Base-by-base conservation (phyloP, 2,797 vertebrate species). In the Apogon talboti region DNA sequence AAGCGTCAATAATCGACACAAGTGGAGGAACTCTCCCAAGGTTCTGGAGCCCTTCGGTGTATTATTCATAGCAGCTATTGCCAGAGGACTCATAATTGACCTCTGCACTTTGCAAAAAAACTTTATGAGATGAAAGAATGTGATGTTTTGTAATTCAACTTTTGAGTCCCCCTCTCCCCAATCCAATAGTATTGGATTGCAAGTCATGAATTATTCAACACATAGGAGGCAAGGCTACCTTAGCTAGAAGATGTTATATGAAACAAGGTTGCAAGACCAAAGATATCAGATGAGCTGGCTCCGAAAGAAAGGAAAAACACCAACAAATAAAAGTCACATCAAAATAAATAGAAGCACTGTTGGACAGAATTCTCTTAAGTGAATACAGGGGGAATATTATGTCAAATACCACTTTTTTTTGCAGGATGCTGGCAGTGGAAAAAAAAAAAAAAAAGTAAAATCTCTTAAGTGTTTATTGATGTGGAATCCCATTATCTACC, bases 31-130 rank as follows among this genome's bases (percentile, higher is more conserved):
- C 70, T 89, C 92, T 93, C 92, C 84, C 75, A 91, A 91, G 93
- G 91, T 89, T 90, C 83, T 79, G 30, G 56, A 85, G 85, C 83
- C 79, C 85, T 67, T 79, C 75, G 52, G 92, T 92, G 87, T 89
- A 88, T 93, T 93, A 91, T 94, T 94, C 90, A 93, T 93, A 73
- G 67, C 50, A 68, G 63, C 79, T 81, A 81, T 88, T 84, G 91
- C 92, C 91, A 91, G 87, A 93, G 91, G 92, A 91, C 87, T 90
- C 87, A 91, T 91, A 92, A 93, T 91, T 93, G 92, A 93, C 92
- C 92, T 88, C 81, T 92, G 91, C 86, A 91, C 92, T 86, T 71
- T 77, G 56, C 74, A 82, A 84, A 78, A 37, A 82, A 92, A 91
- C 86, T 90, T 91, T 66, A 82, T 16, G 52, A 88, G 92, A 93